These are phyloP conservation scores for Scolopax mira DNA, from an alignment of 2,113 vertebrate species.

Conservation along the genomic window DNA sequence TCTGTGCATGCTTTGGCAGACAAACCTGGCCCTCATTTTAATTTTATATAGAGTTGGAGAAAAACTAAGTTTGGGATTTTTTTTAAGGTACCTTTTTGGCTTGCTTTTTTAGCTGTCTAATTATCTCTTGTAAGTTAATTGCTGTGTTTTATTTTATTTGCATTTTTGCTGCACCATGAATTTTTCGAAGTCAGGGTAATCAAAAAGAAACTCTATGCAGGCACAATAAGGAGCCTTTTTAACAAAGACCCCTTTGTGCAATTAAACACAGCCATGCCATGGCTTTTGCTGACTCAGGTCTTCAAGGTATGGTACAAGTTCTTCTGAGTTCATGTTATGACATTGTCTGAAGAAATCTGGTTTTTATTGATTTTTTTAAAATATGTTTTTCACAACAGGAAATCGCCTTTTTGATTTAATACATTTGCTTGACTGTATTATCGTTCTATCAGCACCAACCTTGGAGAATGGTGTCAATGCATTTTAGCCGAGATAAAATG, in stretches of 20 bases:
- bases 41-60: not conserved
- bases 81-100: not conserved
- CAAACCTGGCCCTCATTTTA: not conserved
- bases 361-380: not conserved
- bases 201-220: not conserved
- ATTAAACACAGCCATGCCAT: not conserved
- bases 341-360: not conserved
- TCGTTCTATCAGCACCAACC: not conserved
- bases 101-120: not conserved
- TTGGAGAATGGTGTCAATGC: not conserved
- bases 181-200: not conserved
- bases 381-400: not conserved
- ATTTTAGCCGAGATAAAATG: not conserved
- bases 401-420: not conserved
- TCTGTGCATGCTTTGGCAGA: conserved; percentile 27
- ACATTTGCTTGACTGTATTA: not conserved
- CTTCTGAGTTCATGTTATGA: not conserved
- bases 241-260: not conserved
- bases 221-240: not conserved
- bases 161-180: not conserved
- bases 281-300: not conserved
- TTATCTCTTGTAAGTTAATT: not conserved
- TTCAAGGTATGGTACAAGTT: not conserved
- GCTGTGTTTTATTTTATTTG: not conserved
- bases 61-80: not conserved